Base-by-base conservation (phyloP, 1,140 invertebrate genomes). In the Papilio dardanus region DNA sequence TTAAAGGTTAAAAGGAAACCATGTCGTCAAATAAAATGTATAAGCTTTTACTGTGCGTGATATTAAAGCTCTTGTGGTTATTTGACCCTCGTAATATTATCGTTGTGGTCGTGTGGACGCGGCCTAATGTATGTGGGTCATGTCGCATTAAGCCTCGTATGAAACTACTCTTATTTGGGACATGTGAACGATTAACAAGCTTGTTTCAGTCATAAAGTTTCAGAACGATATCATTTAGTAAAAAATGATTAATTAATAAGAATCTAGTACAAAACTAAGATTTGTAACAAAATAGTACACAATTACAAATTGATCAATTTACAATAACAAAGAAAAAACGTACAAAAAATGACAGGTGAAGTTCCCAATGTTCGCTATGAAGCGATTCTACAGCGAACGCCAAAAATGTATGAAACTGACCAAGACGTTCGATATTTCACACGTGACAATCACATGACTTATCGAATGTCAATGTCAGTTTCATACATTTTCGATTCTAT, bases 121-220 rank as follows among this genome's bases (percentile, higher is more conserved):
- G 12, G 54, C 54, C 24, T 62, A 28, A 62, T 62, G 42, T 46
- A 46, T 46, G 54, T 28, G 54, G 54, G 54, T 62, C 54, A 62
- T 62, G 54, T 62, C 21, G 54, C 54, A 62, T 62, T 62, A 62
- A 62, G 54, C 24, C 24, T 62, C 54, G 24, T 62, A 28, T 28
- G 54, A 62, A 62, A 30, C 21, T 62, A 62, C 54, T 24, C 54
- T 62, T 62, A 62, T 28, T 62, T 62, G 12, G 54, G 24, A 62
- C 21, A 62, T 62, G 24, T 28, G 12, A 30, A 30, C 24, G 54
- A 62, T 58, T 28, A 58, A 58, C 54, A 58, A 58, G 54, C 54
- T 58, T 58, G 54, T 58, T 37, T 58, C 24, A 24, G 2, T 62
- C 30, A 21, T 10, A 12, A 62, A 8, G 0, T 62, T 62, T 28